phyloP scores from a whole-genome alignment of 2,113 vertebrate genomes.

The Sinocyclocheilus anophthalmus region DNA sequence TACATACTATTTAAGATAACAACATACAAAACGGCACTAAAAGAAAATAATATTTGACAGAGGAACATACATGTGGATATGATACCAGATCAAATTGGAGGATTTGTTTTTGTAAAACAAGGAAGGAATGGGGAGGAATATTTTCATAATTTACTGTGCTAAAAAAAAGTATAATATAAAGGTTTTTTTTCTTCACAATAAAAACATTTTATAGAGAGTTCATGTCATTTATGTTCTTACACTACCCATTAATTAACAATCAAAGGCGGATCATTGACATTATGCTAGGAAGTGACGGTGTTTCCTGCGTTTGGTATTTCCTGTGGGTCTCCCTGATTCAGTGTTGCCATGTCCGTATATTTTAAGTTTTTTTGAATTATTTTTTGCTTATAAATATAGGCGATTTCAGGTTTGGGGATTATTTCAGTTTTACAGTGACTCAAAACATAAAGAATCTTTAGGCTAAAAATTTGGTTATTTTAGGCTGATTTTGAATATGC shows the following conservation, averaged over 20 bases:
- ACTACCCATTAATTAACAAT: not conserved
- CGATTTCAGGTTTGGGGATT: not conserved
- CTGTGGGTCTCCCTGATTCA: conserved; percentile 68
- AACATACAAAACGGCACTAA: not conserved
- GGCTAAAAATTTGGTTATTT: not conserved
- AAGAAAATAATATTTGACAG: not conserved
- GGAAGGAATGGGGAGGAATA: too few relatives aligned
- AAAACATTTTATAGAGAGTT: not conserved
- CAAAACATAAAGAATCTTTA: not conserved
- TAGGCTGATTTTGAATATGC: not conserved
- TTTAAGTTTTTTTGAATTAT: not conserved
- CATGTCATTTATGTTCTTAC: not conserved
- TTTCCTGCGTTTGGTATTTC: conserved; percentile 67
- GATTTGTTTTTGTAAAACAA: not conserved
- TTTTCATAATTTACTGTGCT: too few relatives aligned
- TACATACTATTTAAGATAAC: not conserved
- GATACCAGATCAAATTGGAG: not conserved
- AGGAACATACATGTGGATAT: too few relatives aligned
- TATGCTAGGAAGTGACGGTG: conserved; percentile 66
- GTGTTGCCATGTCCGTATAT: not conserved
- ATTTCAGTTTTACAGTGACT: too few relatives aligned
- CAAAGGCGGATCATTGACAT: conserved; percentile 21
- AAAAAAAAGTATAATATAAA: not conserved
- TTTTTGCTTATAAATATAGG: not conserved
- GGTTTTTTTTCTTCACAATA: not conserved